phyloP scores from a whole-genome alignment of 2,888 invertebrate species.

The Himalopsyche anomala region DNA sequence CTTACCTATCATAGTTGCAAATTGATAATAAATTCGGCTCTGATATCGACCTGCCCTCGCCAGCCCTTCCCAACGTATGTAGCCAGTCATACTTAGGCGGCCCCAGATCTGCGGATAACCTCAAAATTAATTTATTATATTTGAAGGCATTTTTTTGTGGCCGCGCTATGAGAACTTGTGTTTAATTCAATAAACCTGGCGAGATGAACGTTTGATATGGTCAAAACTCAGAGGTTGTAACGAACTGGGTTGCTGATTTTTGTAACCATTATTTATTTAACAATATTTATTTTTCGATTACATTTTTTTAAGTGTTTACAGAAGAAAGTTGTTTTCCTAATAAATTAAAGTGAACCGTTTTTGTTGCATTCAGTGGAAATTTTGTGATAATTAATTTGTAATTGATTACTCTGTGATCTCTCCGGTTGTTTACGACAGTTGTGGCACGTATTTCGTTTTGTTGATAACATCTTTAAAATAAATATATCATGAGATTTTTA shows the following conservation, averaged over 20 bases:
- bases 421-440: too few relatives aligned
- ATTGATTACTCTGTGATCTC: too few relatives aligned
- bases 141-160: conserved; percentile 63
- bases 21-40: conserved; percentile 41
- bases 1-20: too few relatives aligned
- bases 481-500: too few relatives aligned
- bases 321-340: too few relatives aligned
- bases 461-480: too few relatives aligned
- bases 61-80: conserved; percentile 65
- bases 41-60: conserved; percentile 54
- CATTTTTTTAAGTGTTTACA: too few relatives aligned
- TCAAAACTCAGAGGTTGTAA: conserved; percentile 35
- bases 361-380: too few relatives aligned
- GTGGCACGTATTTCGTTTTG: too few relatives aligned
- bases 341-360: too few relatives aligned
- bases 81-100: conserved; percentile 65
- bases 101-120: conserved; percentile 65
- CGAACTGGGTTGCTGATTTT: conserved; percentile 50
- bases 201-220: conserved; percentile 60
- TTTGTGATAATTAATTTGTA: too few relatives aligned
- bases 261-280: conserved; percentile 50
- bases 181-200: conserved; percentile 65
- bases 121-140: conserved; percentile 66
- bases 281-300: too few relatives aligned
- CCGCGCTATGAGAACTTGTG: conserved; percentile 65